These are phyloP conservation scores for Tribolium freemani DNA, from an alignment of 2,888 invertebrate species.

Conservation along the genomic window DNA sequence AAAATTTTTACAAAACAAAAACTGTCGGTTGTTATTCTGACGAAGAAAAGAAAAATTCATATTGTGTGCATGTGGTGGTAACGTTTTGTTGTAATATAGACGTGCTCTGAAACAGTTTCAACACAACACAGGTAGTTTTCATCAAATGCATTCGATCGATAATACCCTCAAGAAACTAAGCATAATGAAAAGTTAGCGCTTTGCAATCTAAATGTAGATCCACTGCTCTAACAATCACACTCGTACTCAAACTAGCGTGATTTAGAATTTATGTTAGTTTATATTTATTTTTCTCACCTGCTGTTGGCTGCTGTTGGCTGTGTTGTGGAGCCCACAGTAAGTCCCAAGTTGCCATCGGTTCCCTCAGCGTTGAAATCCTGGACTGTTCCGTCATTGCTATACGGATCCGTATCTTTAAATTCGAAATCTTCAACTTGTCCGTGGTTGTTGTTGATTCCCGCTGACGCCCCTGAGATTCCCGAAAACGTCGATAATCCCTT, in stretches of 20 bases:
- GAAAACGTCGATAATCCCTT: conserved; percentile 80
- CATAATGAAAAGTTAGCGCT: too few species aligned
- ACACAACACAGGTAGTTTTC: too few species aligned
- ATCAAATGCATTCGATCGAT: too few species aligned
- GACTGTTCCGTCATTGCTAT: conserved; percentile 59
- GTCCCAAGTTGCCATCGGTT: conserved; percentile 53
- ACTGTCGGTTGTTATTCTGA: too few species aligned
- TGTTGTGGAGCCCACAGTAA: conserved; percentile 50
- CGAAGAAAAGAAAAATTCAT: too few species aligned
- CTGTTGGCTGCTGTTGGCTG: conserved; percentile 54
- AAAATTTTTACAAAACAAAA: background rate
- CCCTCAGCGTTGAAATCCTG: conserved; percentile 65
- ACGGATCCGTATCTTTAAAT: conserved; percentile 78
- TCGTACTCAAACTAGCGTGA: background rate
- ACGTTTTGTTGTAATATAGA: too few species aligned
- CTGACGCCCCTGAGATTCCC: conserved; percentile 70
- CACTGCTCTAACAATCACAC: background rate
- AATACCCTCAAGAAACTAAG: too few species aligned
- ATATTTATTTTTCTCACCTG: conserved; percentile 58
- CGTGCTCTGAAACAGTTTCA: too few species aligned
- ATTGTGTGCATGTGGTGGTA: too few species aligned
- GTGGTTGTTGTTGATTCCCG: conserved; percentile 61
- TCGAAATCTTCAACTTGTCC: conserved; percentile 77
- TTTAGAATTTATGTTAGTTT: too few species aligned
- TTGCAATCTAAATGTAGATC: too few species aligned